Conservation (phyloP, 2,888 invertebrate genomes). For the Pyrocoelia pectoralis region DNA sequence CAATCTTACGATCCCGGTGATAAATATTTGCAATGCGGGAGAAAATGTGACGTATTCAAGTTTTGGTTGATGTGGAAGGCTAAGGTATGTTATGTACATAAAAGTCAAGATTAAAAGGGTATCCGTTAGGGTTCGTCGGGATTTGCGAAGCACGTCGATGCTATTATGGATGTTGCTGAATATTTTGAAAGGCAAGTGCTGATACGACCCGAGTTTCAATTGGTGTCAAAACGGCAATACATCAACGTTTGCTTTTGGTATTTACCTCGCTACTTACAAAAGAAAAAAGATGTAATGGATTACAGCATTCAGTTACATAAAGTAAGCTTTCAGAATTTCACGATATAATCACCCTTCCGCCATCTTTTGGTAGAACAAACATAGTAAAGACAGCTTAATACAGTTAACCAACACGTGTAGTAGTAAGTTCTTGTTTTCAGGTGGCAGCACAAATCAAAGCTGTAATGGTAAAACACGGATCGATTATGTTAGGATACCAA, state of each 20-base stretch:
- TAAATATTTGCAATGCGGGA: conserved; percentile 74
- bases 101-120: background rate
- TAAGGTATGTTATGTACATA: conserved; percentile 56
- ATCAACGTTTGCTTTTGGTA: conserved; percentile 80
- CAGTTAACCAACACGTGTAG: background rate
- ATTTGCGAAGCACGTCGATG: conserved; percentile 63
- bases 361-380: background rate
- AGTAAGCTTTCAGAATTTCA: conserved; percentile 46
- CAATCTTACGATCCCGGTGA: conserved; percentile 63
- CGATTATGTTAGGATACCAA: conserved; percentile 73
- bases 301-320: conserved; percentile 57
- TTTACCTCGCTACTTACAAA: conserved; percentile 63
- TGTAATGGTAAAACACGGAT: conserved; percentile 70
- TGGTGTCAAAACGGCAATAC: conserved; percentile 65
- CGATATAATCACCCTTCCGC: background rate
- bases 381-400: background rate
- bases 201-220: conserved; percentile 56
- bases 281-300: conserved; percentile 51
- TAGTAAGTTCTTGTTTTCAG: conserved; percentile 51
- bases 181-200: conserved; percentile 59
- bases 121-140: conserved; percentile 59
- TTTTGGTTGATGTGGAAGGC: conserved; percentile 78
- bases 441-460: conserved; percentile 73
- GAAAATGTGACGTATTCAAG: conserved; percentile 75
- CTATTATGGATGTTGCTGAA: conserved; percentile 61